phyloP scores from a whole-genome alignment of 2,888 invertebrate species.

The Stenurella melanura region DNA sequence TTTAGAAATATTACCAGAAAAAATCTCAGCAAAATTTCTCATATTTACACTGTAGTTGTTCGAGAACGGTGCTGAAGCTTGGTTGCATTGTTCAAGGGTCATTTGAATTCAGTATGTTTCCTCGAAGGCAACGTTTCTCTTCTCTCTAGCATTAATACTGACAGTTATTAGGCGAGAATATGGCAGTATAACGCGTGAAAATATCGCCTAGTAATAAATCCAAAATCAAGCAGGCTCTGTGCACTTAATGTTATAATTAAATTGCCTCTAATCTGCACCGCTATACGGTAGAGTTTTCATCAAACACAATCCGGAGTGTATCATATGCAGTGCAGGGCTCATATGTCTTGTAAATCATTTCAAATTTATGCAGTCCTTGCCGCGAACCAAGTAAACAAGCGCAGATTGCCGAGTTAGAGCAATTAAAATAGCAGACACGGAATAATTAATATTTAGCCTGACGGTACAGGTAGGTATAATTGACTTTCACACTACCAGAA shows the following conservation, averaged over 20 bases:
- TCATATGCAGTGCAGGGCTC: neutral
- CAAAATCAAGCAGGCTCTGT: slow-evolving; percentile 24
- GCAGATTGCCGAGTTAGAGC: neutral
- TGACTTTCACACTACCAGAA: slow-evolving; percentile 17
- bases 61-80: no score
- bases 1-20: no score
- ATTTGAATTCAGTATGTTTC: neutral
- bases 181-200: slow-evolving; percentile 1
- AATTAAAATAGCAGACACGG: slow-evolving; percentile 27
- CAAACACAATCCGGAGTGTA: neutral
- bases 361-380: slow-evolving; percentile 8
- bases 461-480: slow-evolving; percentile 13
- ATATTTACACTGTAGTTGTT: no score
- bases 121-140: neutral
- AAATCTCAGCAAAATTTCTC: no score
- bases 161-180: slow-evolving; percentile 19
- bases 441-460: slow-evolving; percentile 25
- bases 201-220: slow-evolving; percentile 14
- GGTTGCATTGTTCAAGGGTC: neutral
- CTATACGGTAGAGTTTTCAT: slow-evolving; percentile 19
- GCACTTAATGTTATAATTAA: slow-evolving; percentile 21
- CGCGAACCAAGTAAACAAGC: slow-evolving; percentile 13
- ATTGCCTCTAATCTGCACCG: slow-evolving; percentile 16
- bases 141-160: neutral
- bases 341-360: slow-evolving; percentile 1